Base-by-base conservation (phyloP, 2,113 vertebrate genomes). In the Brachypodius melanocephalos region DNA sequence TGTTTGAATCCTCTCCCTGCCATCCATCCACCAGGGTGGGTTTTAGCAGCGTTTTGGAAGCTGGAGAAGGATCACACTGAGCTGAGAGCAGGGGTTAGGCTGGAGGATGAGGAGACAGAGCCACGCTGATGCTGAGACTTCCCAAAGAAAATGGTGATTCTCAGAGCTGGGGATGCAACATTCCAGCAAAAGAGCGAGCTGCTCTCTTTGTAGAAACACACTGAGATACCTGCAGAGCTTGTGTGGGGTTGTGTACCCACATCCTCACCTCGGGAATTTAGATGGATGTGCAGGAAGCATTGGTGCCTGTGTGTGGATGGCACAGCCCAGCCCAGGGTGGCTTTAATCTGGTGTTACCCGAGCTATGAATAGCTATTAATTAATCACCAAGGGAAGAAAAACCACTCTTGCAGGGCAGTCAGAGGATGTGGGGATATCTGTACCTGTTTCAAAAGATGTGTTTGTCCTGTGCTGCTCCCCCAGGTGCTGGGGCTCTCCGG, bases 371-470 rank as follows among this genome's bases (percentile, higher is more conserved):
- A 73, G 68, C 77, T 67, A 16, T 90, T 85, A 86, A 85, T 95
- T 93, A 84, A 67, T 88, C 71, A 63, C 75, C 52, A 67, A 76
- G 49, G 0, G 28, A 73, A 46, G 67, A 29, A 73, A 77, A 84
- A 58, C 6, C 49, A 10, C 46, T 51, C 3, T 14, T 66, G 48
- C 80, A 62, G 40, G 86, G 80, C 59, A 81, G 38, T 5, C 46
- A 1, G 73, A 54, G 17, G 12, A 3, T 5, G 0, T 24, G n/a
- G 46, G 77, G 25, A 22, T 10, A 6, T 6, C 26, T 51, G 0
- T 9, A 40, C 43, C 17, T 24, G 4, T 72, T 62, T 26, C 15
- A 14, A 15, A 85, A 69, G 36, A 24, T 21, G 32, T 2, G 2
- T 49, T 36, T 32, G 25, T 17, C 21, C 58, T 31, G 55, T 6